Conservation (phyloP, 1,140 invertebrate genomes). For the Cyclina sinensis region DNA sequence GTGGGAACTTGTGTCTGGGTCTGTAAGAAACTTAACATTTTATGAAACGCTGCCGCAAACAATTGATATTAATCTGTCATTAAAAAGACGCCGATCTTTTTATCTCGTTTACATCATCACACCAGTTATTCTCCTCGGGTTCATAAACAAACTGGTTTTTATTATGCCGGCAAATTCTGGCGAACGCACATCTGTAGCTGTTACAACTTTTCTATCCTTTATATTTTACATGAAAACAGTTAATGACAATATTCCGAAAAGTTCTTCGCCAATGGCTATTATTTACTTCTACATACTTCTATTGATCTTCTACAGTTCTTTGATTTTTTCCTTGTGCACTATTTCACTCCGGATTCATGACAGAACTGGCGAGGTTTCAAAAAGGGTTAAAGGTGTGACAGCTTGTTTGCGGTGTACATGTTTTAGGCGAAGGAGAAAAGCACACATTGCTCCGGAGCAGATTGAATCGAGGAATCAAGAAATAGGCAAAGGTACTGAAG, state of each 20-base stretch:
- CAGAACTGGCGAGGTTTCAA: neutral
- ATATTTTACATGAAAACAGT: slow-evolving; percentile 89
- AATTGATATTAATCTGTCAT: neutral
- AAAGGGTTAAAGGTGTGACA: neutral
- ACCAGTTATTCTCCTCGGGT: slow-evolving; percentile 88
- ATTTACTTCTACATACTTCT: slow-evolving; percentile 77
- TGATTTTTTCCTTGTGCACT: slow-evolving; percentile 26
- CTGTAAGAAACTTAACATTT: neutral
- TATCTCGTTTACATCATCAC: slow-evolving; percentile 88
- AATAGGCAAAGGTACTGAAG: neutral
- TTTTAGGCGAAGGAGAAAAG: no score
- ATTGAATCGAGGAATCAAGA: neutral
- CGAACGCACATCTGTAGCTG: slow-evolving; percentile 88
- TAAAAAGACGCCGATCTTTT: slow-evolving; percentile 71
- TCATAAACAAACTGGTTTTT: slow-evolving; percentile 88
- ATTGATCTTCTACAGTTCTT: slow-evolving; percentile 27
- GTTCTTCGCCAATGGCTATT: slow-evolving; percentile 86
- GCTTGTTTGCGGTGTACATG: neutral
- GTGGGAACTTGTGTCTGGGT: neutral
- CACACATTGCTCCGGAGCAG: neutral
- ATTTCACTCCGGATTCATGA: slow-evolving; percentile 43
- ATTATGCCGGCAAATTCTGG: slow-evolving; percentile 88
- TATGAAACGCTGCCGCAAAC: neutral
- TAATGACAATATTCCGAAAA: slow-evolving; percentile 88
- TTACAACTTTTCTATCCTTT: slow-evolving; percentile 88